Evolutionary conservation across 1,140 invertebrate species (phyloP).

Genomic region (Harpegnathos saltator): DNA sequence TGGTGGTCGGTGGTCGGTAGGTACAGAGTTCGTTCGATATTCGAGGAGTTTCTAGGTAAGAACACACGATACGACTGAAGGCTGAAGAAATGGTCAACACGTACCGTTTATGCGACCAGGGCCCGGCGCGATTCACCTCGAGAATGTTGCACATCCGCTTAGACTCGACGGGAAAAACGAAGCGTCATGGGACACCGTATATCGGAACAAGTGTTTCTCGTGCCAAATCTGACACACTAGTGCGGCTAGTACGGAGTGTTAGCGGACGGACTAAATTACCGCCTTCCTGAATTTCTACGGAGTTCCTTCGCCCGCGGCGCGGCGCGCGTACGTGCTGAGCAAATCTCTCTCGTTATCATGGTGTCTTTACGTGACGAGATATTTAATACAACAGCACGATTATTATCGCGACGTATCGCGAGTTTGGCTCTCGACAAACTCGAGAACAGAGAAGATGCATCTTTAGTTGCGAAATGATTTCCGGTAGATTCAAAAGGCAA

Average conservation of each 20-base stretch:
- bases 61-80: too few species aligned
- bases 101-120: constrained; percentile 7
- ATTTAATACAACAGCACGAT: neutral
- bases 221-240: constrained; percentile 62
- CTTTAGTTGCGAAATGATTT: too few species aligned
- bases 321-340: neutral
- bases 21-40: too few species aligned
- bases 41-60: too few species aligned
- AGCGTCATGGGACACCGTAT: neutral
- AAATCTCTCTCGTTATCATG: constrained; percentile 27
- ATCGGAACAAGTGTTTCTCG: constrained; percentile 68
- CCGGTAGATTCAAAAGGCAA: too few species aligned
- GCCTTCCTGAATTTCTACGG: constrained; percentile 46
- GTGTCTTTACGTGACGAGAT: neutral
- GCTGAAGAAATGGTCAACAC: neutral
- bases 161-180: neutral
- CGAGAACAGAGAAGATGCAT: too few species aligned
- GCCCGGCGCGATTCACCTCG: neutral
- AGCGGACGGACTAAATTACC: constrained; percentile 55
- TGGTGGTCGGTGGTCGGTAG: too few species aligned
- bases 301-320: constrained; percentile 15
- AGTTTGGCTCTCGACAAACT: too few species aligned
- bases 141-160: constrained; percentile 27
- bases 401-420: too few species aligned
- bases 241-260: constrained; percentile 39